Conservation (phyloP, 2,888 invertebrate species). For the Lamproptera curius region DNA sequence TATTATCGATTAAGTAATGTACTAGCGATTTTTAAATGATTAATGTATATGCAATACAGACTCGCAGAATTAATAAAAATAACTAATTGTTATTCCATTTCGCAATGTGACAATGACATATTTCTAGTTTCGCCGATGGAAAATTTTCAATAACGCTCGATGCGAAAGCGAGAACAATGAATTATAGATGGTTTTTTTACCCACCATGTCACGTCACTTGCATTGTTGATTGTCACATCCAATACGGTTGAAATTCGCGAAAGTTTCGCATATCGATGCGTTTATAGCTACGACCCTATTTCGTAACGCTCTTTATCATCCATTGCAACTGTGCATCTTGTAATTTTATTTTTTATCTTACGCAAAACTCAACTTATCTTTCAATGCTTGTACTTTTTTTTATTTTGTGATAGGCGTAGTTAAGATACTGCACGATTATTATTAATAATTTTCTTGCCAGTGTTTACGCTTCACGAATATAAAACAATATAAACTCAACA, state of each 20-base stretch:
- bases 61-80: neutral
- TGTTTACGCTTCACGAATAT: neutral
- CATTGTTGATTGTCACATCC: slow-evolving; percentile 2
- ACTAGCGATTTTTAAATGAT: neutral
- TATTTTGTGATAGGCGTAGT: neutral
- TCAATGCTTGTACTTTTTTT: too few relatives aligned
- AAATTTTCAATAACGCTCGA: neutral
- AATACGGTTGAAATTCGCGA: slow-evolving; percentile 14
- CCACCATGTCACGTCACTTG: slow-evolving; percentile 8
- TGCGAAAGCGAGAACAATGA: slow-evolving; percentile 11
- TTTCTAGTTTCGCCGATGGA: neutral
- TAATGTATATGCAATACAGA: neutral
- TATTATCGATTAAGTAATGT: too few relatives aligned
- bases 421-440: neutral
- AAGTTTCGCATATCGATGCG: neutral
- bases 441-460: neutral
- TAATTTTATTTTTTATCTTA: neutral
- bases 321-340: neutral
- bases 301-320: neutral
- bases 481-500: neutral
- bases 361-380: neutral
- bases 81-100: neutral
- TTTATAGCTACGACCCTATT: neutral
- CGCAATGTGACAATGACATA: neutral
- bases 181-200: slow-evolving; percentile 7